Percentiles rank a stretch among this genome's conserved stretches.
These are phyloP conservation scores for Hirundo rustica DNA, from an alignment of 2,797 vertebrate species.

Conservation along the genomic window DNA sequence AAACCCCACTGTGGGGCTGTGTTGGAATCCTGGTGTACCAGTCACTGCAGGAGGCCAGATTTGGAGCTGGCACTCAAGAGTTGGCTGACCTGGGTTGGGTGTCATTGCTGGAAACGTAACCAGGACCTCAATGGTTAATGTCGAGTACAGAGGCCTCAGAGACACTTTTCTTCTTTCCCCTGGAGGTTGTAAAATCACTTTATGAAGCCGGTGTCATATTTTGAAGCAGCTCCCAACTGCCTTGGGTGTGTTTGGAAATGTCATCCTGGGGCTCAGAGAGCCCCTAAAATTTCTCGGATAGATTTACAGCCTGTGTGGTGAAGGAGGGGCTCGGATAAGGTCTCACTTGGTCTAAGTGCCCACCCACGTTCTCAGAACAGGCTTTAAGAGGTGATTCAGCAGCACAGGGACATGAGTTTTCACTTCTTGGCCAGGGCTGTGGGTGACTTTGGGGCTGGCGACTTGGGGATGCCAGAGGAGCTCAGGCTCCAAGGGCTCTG, in stretches of 20 bases:
- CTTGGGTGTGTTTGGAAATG: neutral
- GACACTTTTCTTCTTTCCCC: neutral
- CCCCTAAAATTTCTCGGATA: neutral
- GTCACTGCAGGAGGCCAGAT: rapidly evolving
- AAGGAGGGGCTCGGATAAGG: neutral
- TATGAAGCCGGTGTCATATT: neutral
- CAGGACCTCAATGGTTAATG: neutral
- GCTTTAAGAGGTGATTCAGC: neutral
- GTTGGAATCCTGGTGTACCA: neutral
- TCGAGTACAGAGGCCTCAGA: neutral
- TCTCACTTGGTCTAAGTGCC: neutral
- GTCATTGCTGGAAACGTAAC: neutral
- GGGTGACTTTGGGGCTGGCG: neutral
- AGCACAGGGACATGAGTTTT: neutral
- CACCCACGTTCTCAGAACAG: neutral
- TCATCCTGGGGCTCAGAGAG: neutral
- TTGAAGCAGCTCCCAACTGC: neutral
- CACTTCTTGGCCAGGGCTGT: neutral
- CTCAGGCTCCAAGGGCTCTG: neutral
- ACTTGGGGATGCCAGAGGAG: rapidly evolving
- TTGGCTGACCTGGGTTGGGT: neutral
- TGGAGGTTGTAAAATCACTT: neutral
- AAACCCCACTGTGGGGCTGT: rapidly evolving
- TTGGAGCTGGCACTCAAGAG: neutral
- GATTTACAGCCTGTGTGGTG: neutral